Evolutionary conservation across 2,888 invertebrate species (phyloP).

Genomic region (Polietes domitor): DNA sequence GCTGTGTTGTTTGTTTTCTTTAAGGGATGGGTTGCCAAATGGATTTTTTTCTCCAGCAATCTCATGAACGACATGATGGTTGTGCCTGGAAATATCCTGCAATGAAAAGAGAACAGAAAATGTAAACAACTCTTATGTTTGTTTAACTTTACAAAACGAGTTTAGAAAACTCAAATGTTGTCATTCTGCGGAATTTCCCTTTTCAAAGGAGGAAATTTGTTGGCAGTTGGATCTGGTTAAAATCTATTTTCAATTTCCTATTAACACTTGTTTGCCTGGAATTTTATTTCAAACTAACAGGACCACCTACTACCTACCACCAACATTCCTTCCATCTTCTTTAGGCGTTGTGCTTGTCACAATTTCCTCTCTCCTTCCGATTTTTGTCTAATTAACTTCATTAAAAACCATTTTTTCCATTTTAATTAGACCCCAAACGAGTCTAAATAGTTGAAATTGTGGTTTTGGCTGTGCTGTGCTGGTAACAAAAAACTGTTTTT

Average conservation of each 20-base stretch:
- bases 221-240: too few relatives aligned
- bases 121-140: not conserved
- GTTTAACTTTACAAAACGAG: not conserved
- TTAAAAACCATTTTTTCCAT: not conserved
- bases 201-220: too few relatives aligned
- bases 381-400: conserved; percentile 2
- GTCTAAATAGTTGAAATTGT: not conserved
- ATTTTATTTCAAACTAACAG: too few relatives aligned
- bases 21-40: not conserved
- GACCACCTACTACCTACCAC: too few relatives aligned
- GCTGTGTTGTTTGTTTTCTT: not conserved
- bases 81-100: not conserved
- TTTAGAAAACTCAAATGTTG: not conserved
- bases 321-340: too few relatives aligned
- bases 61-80: not conserved
- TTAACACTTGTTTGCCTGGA: too few relatives aligned
- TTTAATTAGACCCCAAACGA: not conserved
- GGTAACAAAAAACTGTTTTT: too few relatives aligned
- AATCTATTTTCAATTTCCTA: too few relatives aligned
- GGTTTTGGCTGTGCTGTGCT: not conserved
- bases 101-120: too few relatives aligned
- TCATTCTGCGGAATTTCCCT: too few relatives aligned
- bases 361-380: not conserved
- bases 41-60: not conserved
- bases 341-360: too few relatives aligned